Base-by-base conservation (phyloP, 2,888 invertebrate species). In the Nowickia ferox region DNA sequence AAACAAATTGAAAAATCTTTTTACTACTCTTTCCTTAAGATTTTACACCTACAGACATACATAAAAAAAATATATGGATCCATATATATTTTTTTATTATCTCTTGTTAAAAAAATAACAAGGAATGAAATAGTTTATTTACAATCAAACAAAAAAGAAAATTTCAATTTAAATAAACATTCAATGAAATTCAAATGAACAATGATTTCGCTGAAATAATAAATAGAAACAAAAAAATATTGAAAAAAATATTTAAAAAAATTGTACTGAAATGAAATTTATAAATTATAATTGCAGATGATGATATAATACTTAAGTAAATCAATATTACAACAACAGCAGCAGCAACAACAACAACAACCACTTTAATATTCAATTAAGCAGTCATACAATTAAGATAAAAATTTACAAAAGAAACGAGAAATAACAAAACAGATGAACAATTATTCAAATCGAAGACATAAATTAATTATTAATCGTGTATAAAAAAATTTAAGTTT, bases 111-210 rank as follows among this genome's bases (percentile, higher is more conserved):
- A 76, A 65, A 55, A 51, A 63, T 2, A 48, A 11, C 13, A 59
- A 59, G 42, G 15, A 75, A 75, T 61, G 63, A 30, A 30, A 72
- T 71, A 66, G 53, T 61, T 74, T 84, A 84, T 84, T 78, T 84
- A 84, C 66, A 78, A 68, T 53, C 66, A 72, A 83, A 77, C 74
- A 72, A 83, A 66, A 72, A 68, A 38, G 51, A 71, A 71, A 72
- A 78, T 82, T 76, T 82, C 42, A 46, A 76, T 82, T 76, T 78
- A 78, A 84, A 84, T 72, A 84, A 84, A 84, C 77, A 72, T 71
- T 53, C 53, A 61, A 38, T 81, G 72, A 53, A 59, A 77, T 81
- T 59, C 66, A 77, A 83, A 83, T 83, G 77, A 84, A 11, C 66
- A 66, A 84, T 40, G 72, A 66, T 66, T 84, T 77, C 17, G 59